phyloP scores from a whole-genome alignment of 2,888 invertebrate species.

The Agapostemon virescens region DNA sequence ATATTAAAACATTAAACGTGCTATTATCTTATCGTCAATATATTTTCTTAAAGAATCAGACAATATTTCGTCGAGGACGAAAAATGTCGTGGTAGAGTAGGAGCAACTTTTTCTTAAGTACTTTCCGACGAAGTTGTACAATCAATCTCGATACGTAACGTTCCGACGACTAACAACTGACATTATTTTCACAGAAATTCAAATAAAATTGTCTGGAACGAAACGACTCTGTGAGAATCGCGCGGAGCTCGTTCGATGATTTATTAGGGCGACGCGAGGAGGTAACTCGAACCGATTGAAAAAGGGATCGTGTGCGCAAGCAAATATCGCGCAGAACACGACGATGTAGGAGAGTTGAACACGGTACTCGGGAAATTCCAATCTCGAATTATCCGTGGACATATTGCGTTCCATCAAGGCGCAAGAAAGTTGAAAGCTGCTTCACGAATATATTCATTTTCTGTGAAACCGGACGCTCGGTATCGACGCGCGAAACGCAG shows the following conservation, averaged over 20 bases:
- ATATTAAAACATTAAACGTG: background rate
- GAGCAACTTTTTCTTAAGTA: background rate
- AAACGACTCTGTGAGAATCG: slow-evolving; percentile 7
- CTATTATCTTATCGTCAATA: background rate
- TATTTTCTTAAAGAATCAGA: background rate
- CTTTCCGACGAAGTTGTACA: background rate
- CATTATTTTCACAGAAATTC: background rate
- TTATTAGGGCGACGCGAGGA: slow-evolving; percentile 12
- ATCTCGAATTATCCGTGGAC: slow-evolving; percentile 43
- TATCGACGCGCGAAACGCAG: background rate
- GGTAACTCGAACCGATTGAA: slow-evolving; percentile 2
- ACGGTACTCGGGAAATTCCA: slow-evolving; percentile 31
- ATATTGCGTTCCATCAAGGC: slow-evolving; percentile 32
- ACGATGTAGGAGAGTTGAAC: background rate
- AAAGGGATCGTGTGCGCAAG: slow-evolving; percentile 10
- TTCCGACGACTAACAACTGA: background rate
- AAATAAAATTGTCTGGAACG: background rate
- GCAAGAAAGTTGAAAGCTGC: slow-evolving; percentile 3
- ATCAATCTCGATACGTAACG: background rate
- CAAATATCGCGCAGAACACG: slow-evolving; percentile 12
- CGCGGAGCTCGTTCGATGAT: slow-evolving; percentile 9
- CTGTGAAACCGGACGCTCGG: slow-evolving; percentile 29
- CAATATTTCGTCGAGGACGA: background rate
- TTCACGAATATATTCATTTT: slow-evolving; percentile 41
- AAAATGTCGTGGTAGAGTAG: background rate